These are phyloP conservation scores for Dermolepida albohirtum DNA, from an alignment of 2,888 invertebrate species.

Conservation along the genomic window DNA sequence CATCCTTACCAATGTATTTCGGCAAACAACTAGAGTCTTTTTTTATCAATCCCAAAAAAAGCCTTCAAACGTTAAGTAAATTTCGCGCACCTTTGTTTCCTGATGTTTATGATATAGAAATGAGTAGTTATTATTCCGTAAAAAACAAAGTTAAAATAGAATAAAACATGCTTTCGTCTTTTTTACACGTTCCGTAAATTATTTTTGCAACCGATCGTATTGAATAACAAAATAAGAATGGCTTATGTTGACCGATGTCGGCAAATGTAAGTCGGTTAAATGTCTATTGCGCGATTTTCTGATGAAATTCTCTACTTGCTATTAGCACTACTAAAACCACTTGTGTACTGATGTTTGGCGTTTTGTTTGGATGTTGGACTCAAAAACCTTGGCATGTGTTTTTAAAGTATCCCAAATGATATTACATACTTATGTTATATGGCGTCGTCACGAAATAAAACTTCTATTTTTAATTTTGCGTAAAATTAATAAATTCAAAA, in stretches of 20 bases:
- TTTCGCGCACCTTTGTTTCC: too few relatives aligned
- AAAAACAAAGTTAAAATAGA: not conserved
- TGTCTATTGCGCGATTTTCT: slow-evolving; percentile 31
- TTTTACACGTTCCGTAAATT: not conserved
- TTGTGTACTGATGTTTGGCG: too few relatives aligned
- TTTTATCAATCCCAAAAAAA: not conserved
- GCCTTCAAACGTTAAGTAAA: too few relatives aligned
- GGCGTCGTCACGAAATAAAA: too few relatives aligned
- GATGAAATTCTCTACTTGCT: slow-evolving; percentile 26
- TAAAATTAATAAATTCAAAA: too few relatives aligned
- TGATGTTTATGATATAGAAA: too few relatives aligned
- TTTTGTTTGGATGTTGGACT: too few relatives aligned
- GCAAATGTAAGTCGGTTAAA: not conserved
- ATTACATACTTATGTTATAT: too few relatives aligned
- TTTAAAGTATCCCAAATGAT: too few relatives aligned
- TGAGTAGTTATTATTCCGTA: not conserved
- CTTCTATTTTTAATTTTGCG: too few relatives aligned
- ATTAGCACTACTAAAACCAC: too few relatives aligned
- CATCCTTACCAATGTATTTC: slow-evolving; percentile 58
- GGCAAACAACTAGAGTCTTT: slow-evolving; percentile 8
- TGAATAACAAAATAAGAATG: slow-evolving; percentile 30
- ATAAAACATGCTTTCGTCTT: not conserved
- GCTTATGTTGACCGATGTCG: slow-evolving; percentile 14
- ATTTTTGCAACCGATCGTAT: slow-evolving; percentile 17
- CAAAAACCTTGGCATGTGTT: too few relatives aligned